A percentile compares a stretch with the other conserved stretches of the same genome.
phyloP scores from a whole-genome alignment of 2,113 vertebrate species.

The Nyctibius bracteatus region DNA sequence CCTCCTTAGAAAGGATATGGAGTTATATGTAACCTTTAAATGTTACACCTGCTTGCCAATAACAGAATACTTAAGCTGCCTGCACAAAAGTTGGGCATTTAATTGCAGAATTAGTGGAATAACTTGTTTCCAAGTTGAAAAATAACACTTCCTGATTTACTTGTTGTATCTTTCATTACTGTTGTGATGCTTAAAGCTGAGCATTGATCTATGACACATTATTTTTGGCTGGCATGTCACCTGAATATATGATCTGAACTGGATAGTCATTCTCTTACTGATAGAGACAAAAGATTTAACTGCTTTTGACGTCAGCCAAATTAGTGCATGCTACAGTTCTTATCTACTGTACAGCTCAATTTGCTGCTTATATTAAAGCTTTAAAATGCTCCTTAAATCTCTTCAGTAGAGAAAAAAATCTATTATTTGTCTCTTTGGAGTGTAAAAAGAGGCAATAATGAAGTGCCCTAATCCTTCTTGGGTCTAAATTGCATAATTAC shows the following conservation, averaged over 20 bases:
- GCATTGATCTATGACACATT: background rate
- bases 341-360: background rate
- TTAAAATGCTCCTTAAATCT: slow-evolving; percentile 15
- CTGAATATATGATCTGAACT: background rate
- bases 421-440: background rate
- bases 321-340: background rate
- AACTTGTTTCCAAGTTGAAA: background rate
- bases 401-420: background rate
- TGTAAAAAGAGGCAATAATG: background rate
- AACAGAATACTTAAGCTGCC: background rate
- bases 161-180: background rate
- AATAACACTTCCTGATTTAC: background rate
- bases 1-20: background rate
- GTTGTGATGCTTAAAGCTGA: background rate
- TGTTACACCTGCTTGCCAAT: background rate
- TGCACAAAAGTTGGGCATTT: background rate
- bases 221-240: background rate
- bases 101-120: background rate
- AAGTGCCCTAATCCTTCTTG: background rate
- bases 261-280: background rate
- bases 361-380: slow-evolving; percentile 7
- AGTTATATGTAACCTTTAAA: background rate
- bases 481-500: background rate
- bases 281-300: background rate
- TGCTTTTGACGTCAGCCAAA: background rate